Evolutionary conservation across 1,140 invertebrate species (phyloP), one percentile per base, ranked within the genome.

Genomic region (Venustaconcha ellipsiformis): DNA sequence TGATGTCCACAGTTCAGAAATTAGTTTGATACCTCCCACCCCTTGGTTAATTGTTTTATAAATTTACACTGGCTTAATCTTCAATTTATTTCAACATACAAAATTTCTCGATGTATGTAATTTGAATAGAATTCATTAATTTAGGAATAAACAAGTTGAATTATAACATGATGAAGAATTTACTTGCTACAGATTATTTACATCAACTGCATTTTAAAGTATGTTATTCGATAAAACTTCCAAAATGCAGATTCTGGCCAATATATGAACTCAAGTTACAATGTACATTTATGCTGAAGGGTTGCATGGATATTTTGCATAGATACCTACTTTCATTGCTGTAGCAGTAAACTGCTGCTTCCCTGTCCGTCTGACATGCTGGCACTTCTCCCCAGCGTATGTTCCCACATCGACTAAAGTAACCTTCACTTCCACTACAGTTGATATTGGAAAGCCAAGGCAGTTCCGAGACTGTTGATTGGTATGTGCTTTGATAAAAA

Each of bases 371-470:
- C 30, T 67, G 65, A 70, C 79, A 80, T 17, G 17, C n/a, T 17
- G 67, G 67, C 12, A 73, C 71, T 6, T 70, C 72, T 12, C 72
- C 74, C 75, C 74, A 77, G 6, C 68, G 67, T 57, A 68, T 62
- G 48, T 74, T 75, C 5, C 72, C 70, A 74, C 79, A 80, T n/a
- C 74, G 58, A 1, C 64, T 68, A 5, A 80, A 57, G 58, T 67
- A 67, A 18, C 68, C 74, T 23, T 77, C 79, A 14, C 65, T 77
- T 59, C 75, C 75, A 15, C 63, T 73, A 48, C 79, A 80, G 57
- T 74, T 70, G n/a, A 80, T 58, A 65, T 78, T 72, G 37, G 72
- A 74, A 17, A 80, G 59, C 74, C 72, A 78, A 11, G 71, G 70
- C 13, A 76, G 26, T 67, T 70, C 63, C 74, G 2, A 23, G 48